phyloP scores from a whole-genome alignment of 1,140 invertebrate genomes.

The Eufriesea mexicana region DNA sequence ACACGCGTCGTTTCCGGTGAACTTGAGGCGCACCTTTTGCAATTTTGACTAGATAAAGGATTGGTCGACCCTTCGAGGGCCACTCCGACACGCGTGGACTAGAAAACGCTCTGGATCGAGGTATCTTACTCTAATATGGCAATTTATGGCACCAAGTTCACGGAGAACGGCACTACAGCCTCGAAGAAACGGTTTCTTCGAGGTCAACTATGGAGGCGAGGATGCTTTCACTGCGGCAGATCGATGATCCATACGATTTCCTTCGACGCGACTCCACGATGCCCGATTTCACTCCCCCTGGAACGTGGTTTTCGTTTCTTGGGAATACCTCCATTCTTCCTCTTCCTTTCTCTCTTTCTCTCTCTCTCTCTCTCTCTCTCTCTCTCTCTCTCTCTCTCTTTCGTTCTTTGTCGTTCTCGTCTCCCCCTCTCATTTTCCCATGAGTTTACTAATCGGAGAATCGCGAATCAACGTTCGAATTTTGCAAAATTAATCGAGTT shows the following conservation, averaged over 20 bases:
- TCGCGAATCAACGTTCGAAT: background rate
- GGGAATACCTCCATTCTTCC: background rate
- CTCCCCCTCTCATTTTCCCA: background rate
- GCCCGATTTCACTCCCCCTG: slow-evolving; percentile 12
- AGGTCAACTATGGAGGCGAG: background rate
- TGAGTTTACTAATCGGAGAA: background rate
- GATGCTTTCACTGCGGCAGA: background rate
- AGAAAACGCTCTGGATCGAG: slow-evolving; percentile 59
- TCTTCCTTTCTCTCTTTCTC: background rate
- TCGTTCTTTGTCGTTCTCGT: too few relatives aligned
- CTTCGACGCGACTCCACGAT: slow-evolving; percentile 21
- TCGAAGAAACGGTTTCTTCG: background rate
- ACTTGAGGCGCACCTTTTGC: slow-evolving; percentile 38
- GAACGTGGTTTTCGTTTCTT: slow-evolving; percentile 23
- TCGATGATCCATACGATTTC: slow-evolving; percentile 34
- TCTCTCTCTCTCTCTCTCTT: too few relatives aligned
- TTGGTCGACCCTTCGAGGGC: slow-evolving; percentile 1
- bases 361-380: too few relatives aligned
- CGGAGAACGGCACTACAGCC: background rate
- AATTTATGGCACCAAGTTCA: slow-evolving; percentile 75
- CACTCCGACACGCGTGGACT: slow-evolving; percentile 58
- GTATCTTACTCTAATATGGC: slow-evolving; percentile 71
- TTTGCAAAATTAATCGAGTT: background rate
- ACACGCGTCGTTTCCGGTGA: background rate
- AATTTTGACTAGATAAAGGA: slow-evolving; percentile 78